A percentile compares a stretch with the other conserved stretches of the same genome.
Conservation (phyloP, 2,888 invertebrate genomes). For the Andricus quercusramuli region DNA sequence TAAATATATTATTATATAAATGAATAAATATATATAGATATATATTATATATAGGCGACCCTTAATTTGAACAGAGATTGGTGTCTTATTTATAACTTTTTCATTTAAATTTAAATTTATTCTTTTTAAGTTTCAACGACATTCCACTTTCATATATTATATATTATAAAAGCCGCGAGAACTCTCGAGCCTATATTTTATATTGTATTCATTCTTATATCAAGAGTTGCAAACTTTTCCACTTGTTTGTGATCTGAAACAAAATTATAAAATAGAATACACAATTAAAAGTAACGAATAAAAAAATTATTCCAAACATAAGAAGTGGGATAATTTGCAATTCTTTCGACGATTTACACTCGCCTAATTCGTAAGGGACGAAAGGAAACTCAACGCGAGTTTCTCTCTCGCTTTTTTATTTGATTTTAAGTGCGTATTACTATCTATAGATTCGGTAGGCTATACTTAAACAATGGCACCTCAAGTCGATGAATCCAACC, state of each 20-base stretch:
- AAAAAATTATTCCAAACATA: not conserved
- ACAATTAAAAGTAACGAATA: not conserved
- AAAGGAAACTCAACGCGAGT: not conserved
- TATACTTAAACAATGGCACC: conserved; percentile 13
- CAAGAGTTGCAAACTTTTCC: not conserved
- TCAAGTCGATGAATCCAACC: conserved; percentile 25
- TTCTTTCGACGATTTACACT: conserved; percentile 21
- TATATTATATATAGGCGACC: conserved; percentile 46
- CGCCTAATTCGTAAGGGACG: conserved; percentile 27
- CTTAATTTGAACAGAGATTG: conserved; percentile 49
- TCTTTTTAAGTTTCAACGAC: not conserved
- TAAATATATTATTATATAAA: conserved; percentile 37
- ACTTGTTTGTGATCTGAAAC: not conserved
- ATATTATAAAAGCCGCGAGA: conserved; percentile 22
- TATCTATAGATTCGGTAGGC: conserved; percentile 6
- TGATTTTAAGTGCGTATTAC: conserved; percentile 5
- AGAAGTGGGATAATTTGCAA: conserved; percentile 18
- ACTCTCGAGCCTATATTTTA: conserved; percentile 28
- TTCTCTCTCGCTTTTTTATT: conserved; percentile 24
- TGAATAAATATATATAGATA: conserved; percentile 31
- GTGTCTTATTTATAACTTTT: conserved; percentile 4
- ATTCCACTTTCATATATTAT: not conserved
- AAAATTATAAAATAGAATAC: not conserved
- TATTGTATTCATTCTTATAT: conserved; percentile 26
- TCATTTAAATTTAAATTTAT: not conserved